These are phyloP conservation scores for Trichacis sp. DNA, from an alignment of 2,888 invertebrate species.

Conservation along the genomic window DNA sequence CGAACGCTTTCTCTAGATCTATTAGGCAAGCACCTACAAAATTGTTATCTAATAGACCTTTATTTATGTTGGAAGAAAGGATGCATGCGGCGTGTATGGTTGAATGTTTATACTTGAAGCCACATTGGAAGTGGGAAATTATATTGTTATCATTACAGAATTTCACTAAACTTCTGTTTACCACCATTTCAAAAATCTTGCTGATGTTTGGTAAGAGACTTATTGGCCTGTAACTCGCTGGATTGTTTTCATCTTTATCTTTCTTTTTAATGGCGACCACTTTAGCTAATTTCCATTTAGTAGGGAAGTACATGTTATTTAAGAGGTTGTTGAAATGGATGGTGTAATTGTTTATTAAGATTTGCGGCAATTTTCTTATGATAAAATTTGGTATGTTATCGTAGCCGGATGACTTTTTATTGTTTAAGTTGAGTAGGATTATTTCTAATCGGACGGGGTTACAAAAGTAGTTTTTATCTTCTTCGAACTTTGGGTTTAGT, in stretches of 20 bases:
- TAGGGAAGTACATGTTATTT: slow-evolving; percentile 15
- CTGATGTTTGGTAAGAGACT: no score
- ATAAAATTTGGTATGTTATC: slow-evolving; percentile 23
- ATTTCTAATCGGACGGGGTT: background rate
- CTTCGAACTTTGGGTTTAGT: background rate
- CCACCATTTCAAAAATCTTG: slow-evolving; percentile 19
- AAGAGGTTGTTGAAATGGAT: slow-evolving; percentile 30
- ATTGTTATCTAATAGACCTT: background rate
- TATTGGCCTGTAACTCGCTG: slow-evolving; percentile 19
- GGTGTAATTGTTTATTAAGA: background rate
- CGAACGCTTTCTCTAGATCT: no score
- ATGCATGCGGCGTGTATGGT: slow-evolving; percentile 32
- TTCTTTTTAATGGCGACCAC: slow-evolving; percentile 8
- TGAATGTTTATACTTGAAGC: slow-evolving; percentile 32
- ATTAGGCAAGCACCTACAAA: slow-evolving; percentile 10
- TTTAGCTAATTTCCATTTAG: slow-evolving; percentile 26
- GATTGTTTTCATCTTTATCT: slow-evolving; percentile 9
- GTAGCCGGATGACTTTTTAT: slow-evolving; percentile 21
- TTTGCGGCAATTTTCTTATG: slow-evolving; percentile 17
- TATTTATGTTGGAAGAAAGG: slow-evolving; percentile 16
- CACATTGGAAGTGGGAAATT: slow-evolving; percentile 34
- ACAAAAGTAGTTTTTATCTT: background rate
- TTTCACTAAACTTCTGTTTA: slow-evolving; percentile 10
- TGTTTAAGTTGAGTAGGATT: slow-evolving; percentile 10
- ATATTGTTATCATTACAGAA: slow-evolving; percentile 12